Conservation (phyloP, 2,888 invertebrate genomes). For the Sclerodermus sp. region DNA sequence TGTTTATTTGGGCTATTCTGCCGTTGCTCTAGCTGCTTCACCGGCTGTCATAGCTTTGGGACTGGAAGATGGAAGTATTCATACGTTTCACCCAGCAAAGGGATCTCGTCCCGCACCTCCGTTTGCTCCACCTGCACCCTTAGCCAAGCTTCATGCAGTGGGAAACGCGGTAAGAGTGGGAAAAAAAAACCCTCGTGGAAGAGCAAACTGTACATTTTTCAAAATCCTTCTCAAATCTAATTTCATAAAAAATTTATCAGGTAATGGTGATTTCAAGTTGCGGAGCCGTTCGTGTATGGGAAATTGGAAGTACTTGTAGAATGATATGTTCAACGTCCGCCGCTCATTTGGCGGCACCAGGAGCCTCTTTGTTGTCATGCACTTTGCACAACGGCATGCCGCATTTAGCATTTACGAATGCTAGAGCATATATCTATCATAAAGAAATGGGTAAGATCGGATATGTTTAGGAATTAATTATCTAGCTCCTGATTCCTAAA, state of each 20-base stretch:
- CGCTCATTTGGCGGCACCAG: slow-evolving; percentile 49
- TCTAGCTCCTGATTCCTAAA: too few relatives aligned
- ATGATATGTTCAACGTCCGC: slow-evolving; percentile 52
- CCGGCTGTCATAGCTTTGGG: slow-evolving; percentile 50
- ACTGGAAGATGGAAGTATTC: slow-evolving; percentile 51
- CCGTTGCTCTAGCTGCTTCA: slow-evolving; percentile 52
- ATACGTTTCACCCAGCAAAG: slow-evolving; percentile 51
- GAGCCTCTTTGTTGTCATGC: slow-evolving; percentile 47
- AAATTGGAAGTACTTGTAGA: slow-evolving; percentile 47
- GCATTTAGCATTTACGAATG: slow-evolving; percentile 80
- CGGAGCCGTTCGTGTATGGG: slow-evolving; percentile 55
- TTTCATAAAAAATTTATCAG: slow-evolving; percentile 29
- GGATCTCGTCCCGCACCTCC: slow-evolving; percentile 51
- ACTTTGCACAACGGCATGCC: slow-evolving; percentile 73
- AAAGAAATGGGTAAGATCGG: slow-evolving; percentile 78
- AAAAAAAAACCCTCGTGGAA: not conserved
- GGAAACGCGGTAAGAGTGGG: slow-evolving; percentile 43
- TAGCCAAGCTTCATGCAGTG: slow-evolving; percentile 51
- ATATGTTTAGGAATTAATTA: slow-evolving; percentile 46
- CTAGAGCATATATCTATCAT: slow-evolving; percentile 83
- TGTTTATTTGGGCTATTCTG: slow-evolving; percentile 50
- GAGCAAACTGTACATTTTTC: not conserved
- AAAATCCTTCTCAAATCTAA: too few relatives aligned
- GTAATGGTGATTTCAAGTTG: slow-evolving; percentile 55
- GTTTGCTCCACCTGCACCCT: slow-evolving; percentile 50